Evolutionary conservation across 1,140 invertebrate species (phyloP), one percentile per base, ranked within the genome.

Genomic region (Caenorhabditis brenneri): DNA sequence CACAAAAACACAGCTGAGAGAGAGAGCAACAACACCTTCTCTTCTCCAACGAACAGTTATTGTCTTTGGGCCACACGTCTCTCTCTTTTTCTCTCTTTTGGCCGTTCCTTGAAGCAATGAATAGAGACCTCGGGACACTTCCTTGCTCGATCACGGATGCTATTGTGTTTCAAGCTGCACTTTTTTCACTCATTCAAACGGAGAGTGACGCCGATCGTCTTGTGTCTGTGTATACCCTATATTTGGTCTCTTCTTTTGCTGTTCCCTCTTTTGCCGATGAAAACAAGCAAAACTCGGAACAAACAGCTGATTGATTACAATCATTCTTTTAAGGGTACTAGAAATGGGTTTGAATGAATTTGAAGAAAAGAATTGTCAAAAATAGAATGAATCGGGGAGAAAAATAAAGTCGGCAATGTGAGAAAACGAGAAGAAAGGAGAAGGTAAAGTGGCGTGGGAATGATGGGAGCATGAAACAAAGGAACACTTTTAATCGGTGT

Each of bases 101-200:
- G 36, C 65, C 36, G 58, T 65, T 65, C 58, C 22, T 51, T 51
- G 53, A 5, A 16, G 24, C 31, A 65, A 65, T 65, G 58, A 65
- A 65, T 27, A 65, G 33, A 10, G 24, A 6, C 10, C 9, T 58
- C 53, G 36, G 36, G 7, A 74, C 65, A 42, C 36, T 74, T 74
- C 36, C 65, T 74, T 36, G 58, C 58, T 65, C 58, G 58, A 65
- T 74, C 65, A 74, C 65, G 65, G 65, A 74, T 74, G 65, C 65
- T 74, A 74, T 74, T 74, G 65, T 74, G 65, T 74, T 74, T 74
- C 65, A 74, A 74, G 65, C 65, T 74, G 65, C 65, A 74, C 65
- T 74, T 74, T 74, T 16, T n/a, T 74, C 65, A 24, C 10, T 33
- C 65, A 19, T 42, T 39, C 36, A 74, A 74, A 24, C 6, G 15